phyloP scores from a whole-genome alignment of 2,113 vertebrate genomes.

The Saiga tatarica region DNA sequence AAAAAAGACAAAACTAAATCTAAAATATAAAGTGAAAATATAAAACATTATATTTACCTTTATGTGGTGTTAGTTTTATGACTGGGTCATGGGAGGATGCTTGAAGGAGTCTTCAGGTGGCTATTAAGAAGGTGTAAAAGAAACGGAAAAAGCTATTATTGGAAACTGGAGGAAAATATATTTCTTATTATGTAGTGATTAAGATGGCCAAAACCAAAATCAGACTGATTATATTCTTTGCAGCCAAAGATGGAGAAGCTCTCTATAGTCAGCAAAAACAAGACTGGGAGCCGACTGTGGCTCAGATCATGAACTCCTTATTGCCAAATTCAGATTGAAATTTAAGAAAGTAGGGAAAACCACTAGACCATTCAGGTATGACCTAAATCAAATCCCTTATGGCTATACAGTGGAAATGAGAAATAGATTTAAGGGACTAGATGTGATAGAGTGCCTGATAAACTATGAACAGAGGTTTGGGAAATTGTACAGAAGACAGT shows the following conservation, averaged over 20 bases:
- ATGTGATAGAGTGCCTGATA: not conserved
- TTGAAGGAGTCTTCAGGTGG: not conserved
- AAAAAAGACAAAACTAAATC: not conserved
- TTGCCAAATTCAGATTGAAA: not conserved
- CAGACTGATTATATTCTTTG: not conserved
- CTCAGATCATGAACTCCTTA: not conserved
- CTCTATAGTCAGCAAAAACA: not conserved
- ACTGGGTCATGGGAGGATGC: not conserved
- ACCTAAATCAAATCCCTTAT: not conserved
- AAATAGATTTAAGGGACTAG: not conserved
- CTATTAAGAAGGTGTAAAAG: not conserved
- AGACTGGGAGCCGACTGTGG: not conserved
- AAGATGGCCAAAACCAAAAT: not conserved
- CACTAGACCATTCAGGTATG: not conserved
- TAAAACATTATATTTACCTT: not conserved
- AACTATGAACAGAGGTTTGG: rapidly evolving
- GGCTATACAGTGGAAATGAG: not conserved
- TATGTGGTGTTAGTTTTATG: not conserved
- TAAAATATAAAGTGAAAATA: not conserved
- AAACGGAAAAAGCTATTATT: not conserved
- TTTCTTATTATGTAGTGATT: not conserved
- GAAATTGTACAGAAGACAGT: not conserved
- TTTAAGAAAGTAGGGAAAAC: too few species aligned
- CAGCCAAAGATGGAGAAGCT: not conserved
- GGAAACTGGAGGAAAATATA: not conserved